Percentiles rank a stretch among this genome's conserved stretches.
Conservation (phyloP, 2,888 invertebrate species). For the Choreutis nemorana region DNA sequence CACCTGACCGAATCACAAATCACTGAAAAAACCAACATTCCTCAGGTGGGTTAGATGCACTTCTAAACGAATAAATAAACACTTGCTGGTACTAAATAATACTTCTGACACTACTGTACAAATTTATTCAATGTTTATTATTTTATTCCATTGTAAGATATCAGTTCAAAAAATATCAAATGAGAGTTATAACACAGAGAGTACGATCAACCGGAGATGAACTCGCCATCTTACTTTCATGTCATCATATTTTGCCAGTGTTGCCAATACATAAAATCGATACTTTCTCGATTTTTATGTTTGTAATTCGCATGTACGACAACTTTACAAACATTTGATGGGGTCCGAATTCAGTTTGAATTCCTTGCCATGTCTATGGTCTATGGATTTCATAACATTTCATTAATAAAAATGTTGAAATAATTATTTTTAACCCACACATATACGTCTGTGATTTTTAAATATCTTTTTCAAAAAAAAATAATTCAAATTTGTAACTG, state of each 20-base stretch:
- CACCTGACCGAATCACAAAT: constrained; percentile 70
- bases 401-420: no score
- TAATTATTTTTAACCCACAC: no score
- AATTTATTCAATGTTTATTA: constrained; percentile 25
- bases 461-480: no score
- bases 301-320: constrained; percentile 19
- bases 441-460: no score
- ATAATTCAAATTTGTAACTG: no score
- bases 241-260: constrained; percentile 47
- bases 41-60: constrained; percentile 69
- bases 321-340: constrained; percentile 29
- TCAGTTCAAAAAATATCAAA: constrained; percentile 42
- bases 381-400: no score
- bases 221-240: constrained; percentile 66
- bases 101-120: constrained; percentile 25
- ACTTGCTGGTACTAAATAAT: constrained; percentile 23
- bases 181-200: constrained; percentile 48
- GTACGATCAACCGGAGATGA: constrained; percentile 60
- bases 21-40: constrained; percentile 70
- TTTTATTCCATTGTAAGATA: constrained; percentile 35
- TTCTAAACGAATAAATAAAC: constrained; percentile 19
- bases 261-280: constrained; percentile 33
- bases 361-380: no score
- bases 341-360: no score
- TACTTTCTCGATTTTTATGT: constrained; percentile 18